These are phyloP conservation scores for Paradoxurus hermaphroditus DNA, from an alignment of 2,113 vertebrate genomes.

Conservation along the genomic window DNA sequence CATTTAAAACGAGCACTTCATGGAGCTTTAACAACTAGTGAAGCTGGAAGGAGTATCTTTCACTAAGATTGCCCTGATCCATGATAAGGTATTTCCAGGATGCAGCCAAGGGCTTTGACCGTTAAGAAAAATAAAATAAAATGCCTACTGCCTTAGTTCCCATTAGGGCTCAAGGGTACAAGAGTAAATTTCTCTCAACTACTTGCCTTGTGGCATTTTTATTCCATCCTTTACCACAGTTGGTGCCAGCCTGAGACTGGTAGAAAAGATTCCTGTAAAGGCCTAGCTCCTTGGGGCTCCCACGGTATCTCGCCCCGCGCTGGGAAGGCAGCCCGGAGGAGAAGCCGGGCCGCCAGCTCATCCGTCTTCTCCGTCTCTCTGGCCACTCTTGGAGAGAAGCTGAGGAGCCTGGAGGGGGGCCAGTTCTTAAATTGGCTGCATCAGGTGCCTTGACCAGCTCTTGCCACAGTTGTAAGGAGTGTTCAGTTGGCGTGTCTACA, in stretches of 20 bases:
- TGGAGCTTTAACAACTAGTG: background rate
- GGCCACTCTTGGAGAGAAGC: background rate
- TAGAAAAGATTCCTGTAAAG: background rate
- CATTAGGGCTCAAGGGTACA: constrained; percentile 40
- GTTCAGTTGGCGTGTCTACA: background rate
- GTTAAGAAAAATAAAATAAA: constrained; percentile 64
- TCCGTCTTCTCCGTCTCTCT: accelerated
- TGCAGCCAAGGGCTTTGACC: constrained; percentile 38
- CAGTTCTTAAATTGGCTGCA: background rate
- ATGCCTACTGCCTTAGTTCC: background rate
- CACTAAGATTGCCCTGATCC: constrained; percentile 3
- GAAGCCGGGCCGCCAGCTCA: accelerated
- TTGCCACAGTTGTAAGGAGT: background rate
- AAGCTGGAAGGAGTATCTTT: background rate
- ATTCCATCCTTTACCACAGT: background rate
- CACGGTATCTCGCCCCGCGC: background rate
- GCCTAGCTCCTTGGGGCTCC: background rate
- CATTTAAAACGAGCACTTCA: background rate
- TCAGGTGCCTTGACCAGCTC: background rate
- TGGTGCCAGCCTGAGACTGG: background rate
- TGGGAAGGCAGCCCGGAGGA: accelerated
- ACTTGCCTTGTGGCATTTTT: constrained; percentile 45
- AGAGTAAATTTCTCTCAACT: constrained; percentile 45
- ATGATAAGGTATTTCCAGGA: constrained; percentile 41
- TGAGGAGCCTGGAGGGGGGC: no score